Percentiles rank a stretch among this genome's conserved stretches.
Evolutionary conservation across 2,797 vertebrate genomes (phyloP).

Genomic region (Strix occidentalis): DNA sequence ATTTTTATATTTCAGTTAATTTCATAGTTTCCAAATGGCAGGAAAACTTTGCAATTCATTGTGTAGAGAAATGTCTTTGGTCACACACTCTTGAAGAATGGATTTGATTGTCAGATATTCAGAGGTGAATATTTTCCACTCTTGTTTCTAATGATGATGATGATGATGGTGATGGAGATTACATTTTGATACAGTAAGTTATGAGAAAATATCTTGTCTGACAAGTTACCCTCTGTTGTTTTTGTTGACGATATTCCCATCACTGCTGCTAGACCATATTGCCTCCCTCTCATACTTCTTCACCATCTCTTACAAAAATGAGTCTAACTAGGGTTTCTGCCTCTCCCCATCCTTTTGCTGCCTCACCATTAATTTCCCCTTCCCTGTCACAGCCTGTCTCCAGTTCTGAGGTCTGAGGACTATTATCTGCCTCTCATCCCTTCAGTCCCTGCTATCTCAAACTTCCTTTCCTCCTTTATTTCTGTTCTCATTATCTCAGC

Average conservation of each 20-base stretch:
- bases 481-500: conserved; percentile 17
- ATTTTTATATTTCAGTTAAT: neutral
- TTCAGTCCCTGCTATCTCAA: neutral
- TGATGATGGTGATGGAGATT: neutral
- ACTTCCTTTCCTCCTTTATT: conserved; percentile 3
- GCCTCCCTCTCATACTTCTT: neutral
- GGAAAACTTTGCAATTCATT: neutral
- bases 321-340: neutral
- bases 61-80: neutral
- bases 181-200: neutral
- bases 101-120: neutral
- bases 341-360: neutral
- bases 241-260: neutral
- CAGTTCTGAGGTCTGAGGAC: neutral
- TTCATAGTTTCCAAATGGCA: neutral
- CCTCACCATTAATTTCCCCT: neutral
- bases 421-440: neutral
- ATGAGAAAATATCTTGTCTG: neutral
- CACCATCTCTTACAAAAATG: neutral
- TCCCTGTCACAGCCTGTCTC: neutral
- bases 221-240: neutral
- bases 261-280: neutral
- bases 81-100: neutral
- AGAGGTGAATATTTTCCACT: neutral
- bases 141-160: neutral